Evolutionary conservation across 2,888 invertebrate species (phyloP).

Genomic region (Julus scandinavius): DNA sequence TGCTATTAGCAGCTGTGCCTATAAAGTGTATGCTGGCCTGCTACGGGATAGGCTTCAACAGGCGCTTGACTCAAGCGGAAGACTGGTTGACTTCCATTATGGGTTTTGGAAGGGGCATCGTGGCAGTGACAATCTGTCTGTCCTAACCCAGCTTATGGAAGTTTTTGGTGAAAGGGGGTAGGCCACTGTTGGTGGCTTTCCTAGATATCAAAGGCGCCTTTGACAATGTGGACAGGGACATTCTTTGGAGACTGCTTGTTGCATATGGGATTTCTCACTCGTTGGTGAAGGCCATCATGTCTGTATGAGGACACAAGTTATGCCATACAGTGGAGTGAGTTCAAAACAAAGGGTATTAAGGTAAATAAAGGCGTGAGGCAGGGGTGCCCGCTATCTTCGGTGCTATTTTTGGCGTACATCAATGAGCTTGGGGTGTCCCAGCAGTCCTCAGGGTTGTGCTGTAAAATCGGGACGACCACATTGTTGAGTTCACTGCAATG

Average conservation of each 20-base stretch:
- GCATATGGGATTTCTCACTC: neutral
- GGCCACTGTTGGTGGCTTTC: neutral
- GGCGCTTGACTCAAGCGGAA: too few relatives aligned
- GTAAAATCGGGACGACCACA: neutral
- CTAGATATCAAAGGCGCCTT: neutral
- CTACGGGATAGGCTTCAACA: too few relatives aligned
- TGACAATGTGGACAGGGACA: neutral
- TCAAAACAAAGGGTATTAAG: neutral
- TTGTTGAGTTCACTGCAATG: neutral
- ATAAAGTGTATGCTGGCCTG: too few relatives aligned
- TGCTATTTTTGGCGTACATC: neutral
- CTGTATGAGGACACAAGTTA: neutral
- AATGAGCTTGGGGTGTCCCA: neutral
- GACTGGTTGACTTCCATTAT: too few relatives aligned
- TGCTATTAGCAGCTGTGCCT: too few relatives aligned
- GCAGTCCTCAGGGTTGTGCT: neutral
- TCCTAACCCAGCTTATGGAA: neutral
- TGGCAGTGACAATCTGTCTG: neutral
- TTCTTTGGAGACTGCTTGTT: neutral
- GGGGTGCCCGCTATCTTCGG: neutral
- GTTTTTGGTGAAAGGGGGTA: neutral
- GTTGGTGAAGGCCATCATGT: neutral
- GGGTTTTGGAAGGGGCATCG: too few relatives aligned
- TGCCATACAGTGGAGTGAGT: neutral
- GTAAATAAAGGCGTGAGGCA: neutral